Evolutionary conservation across 2,113 vertebrate species (phyloP).

Genomic region (Protobothrops mucrosquamatus): DNA sequence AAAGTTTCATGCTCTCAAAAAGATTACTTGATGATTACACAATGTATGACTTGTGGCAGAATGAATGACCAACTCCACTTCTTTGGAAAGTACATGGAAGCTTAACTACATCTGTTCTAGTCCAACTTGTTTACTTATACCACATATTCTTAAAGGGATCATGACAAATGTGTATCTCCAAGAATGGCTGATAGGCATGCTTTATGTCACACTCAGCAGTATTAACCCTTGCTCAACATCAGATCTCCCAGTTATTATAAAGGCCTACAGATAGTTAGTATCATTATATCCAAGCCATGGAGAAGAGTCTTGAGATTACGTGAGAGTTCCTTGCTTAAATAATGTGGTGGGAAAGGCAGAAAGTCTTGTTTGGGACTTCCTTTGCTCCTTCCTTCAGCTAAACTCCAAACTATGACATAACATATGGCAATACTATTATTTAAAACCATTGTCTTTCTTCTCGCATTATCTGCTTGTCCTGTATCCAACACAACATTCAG

Average conservation of each 20-base stretch:
- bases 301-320: background rate
- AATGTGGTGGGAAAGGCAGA: background rate
- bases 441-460: background rate
- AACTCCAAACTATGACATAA: background rate
- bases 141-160: background rate
- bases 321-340: background rate
- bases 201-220: background rate
- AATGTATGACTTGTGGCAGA: background rate
- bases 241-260: background rate
- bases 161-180: background rate
- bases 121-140: background rate
- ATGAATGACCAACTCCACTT: background rate
- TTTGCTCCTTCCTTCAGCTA: background rate
- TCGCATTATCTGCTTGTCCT: background rate
- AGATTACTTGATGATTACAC: background rate
- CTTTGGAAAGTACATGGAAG: background rate
- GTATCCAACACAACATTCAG: background rate
- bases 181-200: background rate
- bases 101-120: background rate
- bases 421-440: background rate
- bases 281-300: background rate
- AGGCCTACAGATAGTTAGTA: background rate
- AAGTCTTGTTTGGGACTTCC: background rate
- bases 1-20: background rate
- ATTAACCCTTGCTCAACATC: background rate